Evolutionary conservation across 2,113 vertebrate species (phyloP).

Genomic region (Oenanthe melanoleuca): DNA sequence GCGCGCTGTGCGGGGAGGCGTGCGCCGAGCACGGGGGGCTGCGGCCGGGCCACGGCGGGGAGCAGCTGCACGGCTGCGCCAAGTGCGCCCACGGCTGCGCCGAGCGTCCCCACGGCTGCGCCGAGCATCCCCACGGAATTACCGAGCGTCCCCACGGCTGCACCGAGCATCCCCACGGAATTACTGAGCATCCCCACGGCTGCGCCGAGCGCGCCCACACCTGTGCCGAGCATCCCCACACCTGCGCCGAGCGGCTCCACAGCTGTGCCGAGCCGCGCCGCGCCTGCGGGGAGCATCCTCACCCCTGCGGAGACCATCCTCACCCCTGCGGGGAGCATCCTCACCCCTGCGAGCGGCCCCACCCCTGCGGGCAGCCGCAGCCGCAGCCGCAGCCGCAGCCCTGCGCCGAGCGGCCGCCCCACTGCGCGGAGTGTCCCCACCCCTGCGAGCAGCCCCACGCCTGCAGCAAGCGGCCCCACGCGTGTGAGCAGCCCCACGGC

Average conservation of each 20-base stretch:
- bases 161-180: no score
- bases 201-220: no score
- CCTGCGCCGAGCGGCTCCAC: neutral
- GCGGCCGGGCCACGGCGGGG: slow-evolving; percentile 14
- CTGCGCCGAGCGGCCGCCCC: neutral
- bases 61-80: neutral
- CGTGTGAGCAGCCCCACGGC: neutral
- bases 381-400: neutral
- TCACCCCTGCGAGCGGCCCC: neutral
- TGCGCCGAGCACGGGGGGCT: neutral
- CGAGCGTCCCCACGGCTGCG: neutral
- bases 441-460: neutral
- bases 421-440: neutral
- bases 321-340: neutral
- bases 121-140: neutral
- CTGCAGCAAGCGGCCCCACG: neutral
- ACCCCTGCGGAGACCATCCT: neutral
- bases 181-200: no score
- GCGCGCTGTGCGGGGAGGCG: no score
- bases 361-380: neutral
- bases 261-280: neutral
- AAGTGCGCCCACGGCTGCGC: neutral
- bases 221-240: no score
- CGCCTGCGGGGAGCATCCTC: neutral
- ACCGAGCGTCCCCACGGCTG: no score